Evolutionary conservation across 2,797 vertebrate genomes (phyloP).

Genomic region (Pachyuromys duprasi): DNA sequence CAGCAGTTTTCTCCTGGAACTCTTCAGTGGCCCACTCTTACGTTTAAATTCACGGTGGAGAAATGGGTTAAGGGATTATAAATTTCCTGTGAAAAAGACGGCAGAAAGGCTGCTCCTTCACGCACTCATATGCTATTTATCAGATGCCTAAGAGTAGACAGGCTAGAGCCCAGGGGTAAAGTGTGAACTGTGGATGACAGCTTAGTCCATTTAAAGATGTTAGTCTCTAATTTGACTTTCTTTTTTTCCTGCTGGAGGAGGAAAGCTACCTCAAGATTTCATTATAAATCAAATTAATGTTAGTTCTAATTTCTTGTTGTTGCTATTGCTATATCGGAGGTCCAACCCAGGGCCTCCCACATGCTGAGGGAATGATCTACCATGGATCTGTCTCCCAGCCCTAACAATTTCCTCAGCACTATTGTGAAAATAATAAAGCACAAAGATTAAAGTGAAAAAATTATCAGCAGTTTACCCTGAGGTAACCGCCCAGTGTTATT

Average conservation of each 20-base stretch:
- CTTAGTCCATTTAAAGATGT: not conserved
- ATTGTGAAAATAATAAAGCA: not conserved
- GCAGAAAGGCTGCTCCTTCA: not conserved
- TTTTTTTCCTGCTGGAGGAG: not conserved
- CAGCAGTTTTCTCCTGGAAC: not conserved
- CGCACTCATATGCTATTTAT: not conserved
- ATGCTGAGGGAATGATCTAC: not conserved
- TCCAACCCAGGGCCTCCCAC: not conserved
- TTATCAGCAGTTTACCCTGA: not conserved
- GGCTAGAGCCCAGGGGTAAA: too few species aligned
- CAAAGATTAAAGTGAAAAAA: constrained; percentile 25
- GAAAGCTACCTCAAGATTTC: not conserved
- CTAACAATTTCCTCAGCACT: not conserved
- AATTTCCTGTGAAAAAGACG: not conserved
- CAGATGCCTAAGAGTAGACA: not conserved
- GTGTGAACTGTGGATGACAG: not conserved
- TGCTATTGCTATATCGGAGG: not conserved
- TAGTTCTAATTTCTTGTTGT: not conserved
- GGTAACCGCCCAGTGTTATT: not conserved
- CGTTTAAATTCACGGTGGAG: not conserved
- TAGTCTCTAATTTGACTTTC: not conserved
- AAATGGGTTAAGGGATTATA: not conserved
- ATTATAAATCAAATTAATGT: constrained; percentile 27
- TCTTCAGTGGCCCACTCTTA: not conserved
- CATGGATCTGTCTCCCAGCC: not conserved